Evolutionary conservation across 2,113 vertebrate species (phyloP).

Genomic region (Catagonus wagneri): DNA sequence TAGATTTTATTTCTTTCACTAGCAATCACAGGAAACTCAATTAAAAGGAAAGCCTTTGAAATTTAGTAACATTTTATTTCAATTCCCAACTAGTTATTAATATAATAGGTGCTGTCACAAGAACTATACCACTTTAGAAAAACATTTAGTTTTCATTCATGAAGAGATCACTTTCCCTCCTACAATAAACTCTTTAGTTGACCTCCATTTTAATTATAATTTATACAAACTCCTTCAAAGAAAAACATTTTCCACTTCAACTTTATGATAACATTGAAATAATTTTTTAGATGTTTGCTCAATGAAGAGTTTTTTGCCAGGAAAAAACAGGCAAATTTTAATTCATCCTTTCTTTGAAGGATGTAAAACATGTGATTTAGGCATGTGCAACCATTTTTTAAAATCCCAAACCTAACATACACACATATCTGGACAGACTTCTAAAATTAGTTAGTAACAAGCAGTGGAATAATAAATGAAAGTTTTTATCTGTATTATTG

Average conservation of each 20-base stretch:
- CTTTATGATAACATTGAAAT: slow-evolving; percentile 55
- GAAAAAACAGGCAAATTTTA: slow-evolving; percentile 26
- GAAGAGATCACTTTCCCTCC: slow-evolving; percentile 56
- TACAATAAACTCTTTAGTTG: slow-evolving; percentile 42
- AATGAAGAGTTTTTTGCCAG: slow-evolving; percentile 40
- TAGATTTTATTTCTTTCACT: slow-evolving; percentile 48
- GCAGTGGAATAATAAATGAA: background rate
- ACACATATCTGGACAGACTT: background rate
- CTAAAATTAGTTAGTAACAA: slow-evolving; percentile 67
- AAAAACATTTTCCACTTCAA: slow-evolving; percentile 63
- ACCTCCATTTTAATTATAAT: slow-evolving; percentile 67
- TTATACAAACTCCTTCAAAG: slow-evolving; percentile 44
- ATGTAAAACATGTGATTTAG: slow-evolving; percentile 53
- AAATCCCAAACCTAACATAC: background rate
- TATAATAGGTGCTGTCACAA: slow-evolving; percentile 67
- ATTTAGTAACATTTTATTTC: slow-evolving; percentile 58
- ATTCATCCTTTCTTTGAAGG: slow-evolving; percentile 58
- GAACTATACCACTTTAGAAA: background rate
- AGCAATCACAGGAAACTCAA: slow-evolving; percentile 59
- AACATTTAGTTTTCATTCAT: slow-evolving; percentile 53
- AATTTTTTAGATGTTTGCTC: slow-evolving; percentile 50
- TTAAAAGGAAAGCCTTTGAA: slow-evolving; percentile 57
- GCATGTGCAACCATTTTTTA: background rate
- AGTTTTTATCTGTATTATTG: background rate
- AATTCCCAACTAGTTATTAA: slow-evolving; percentile 59